A percentile compares a stretch with the other conserved stretches of the same genome.
phyloP scores from a whole-genome alignment of 1,140 invertebrate genomes.

The Dendroctonus ponderosae region DNA sequence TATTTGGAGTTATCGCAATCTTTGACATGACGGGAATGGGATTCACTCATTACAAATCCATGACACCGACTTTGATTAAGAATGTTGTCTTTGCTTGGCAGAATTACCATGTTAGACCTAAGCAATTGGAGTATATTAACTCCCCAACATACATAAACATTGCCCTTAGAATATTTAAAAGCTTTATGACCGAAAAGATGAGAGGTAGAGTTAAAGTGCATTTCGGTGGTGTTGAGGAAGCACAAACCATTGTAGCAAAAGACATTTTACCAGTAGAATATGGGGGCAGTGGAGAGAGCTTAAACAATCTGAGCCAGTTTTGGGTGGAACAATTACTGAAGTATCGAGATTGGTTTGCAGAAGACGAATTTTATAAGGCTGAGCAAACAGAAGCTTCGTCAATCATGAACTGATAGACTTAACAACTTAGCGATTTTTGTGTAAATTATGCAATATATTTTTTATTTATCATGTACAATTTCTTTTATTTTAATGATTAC shows the following conservation, averaged over 20 bases:
- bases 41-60: conserved; percentile 60
- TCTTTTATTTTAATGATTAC: too few species aligned
- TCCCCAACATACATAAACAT: conserved; percentile 66
- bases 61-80: conserved; percentile 59
- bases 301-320: conserved; percentile 57
- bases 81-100: conserved; percentile 65
- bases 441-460: too few species aligned
- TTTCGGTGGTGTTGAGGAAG: conserved; percentile 47
- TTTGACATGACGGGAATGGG: conserved; percentile 61
- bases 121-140: conserved; percentile 70
- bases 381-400: not conserved
- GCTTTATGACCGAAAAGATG: conserved; percentile 70
- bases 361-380: conserved; percentile 59
- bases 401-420: too few species aligned
- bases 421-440: too few species aligned
- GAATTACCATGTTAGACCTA: conserved; percentile 68
- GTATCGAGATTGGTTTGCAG: conserved; percentile 57
- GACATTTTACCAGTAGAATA: conserved; percentile 61
- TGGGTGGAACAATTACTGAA: conserved; percentile 57
- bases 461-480: too few species aligned
- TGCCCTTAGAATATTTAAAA: conserved; percentile 66
- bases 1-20: conserved; percentile 60
- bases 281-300: conserved; percentile 56
- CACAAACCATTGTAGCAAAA: conserved; percentile 52
- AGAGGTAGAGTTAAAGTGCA: conserved; percentile 58